Percentiles rank a stretch among this genome's conserved stretches.
Conservation (phyloP, 1,140 invertebrate genomes). For the Caenorhabditis latens region DNA sequence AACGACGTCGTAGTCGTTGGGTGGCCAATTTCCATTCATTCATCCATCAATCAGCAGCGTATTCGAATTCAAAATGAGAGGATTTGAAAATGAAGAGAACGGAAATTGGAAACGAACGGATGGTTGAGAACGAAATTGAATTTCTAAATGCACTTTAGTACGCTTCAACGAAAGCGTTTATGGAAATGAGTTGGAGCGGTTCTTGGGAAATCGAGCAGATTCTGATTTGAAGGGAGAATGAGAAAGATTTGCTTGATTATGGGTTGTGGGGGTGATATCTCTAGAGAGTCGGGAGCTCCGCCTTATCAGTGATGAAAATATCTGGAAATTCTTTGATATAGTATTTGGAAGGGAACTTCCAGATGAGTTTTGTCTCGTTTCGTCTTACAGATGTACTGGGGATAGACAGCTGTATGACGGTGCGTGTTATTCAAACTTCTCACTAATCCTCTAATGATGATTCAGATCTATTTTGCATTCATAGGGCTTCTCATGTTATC, state of each 20-base stretch:
- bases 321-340: too few relatives aligned
- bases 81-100: conserved; percentile 42
- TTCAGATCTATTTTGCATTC: too few relatives aligned
- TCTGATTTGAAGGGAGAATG: too few relatives aligned
- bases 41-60: conserved; percentile 11
- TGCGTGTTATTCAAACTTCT: too few relatives aligned
- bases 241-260: too few relatives aligned
- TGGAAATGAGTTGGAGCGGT: neutral
- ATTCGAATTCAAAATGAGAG: conserved; percentile 28
- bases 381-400: too few relatives aligned
- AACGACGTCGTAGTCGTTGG: neutral
- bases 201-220: neutral
- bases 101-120: conserved; percentile 45
- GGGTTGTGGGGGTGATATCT: too few relatives aligned
- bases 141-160: neutral
- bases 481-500: too few relatives aligned
- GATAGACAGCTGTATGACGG: too few relatives aligned
- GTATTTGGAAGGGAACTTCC: too few relatives aligned
- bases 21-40: conserved; percentile 53
- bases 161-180: neutral
- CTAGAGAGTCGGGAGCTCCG: neutral
- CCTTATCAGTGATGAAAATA: neutral
- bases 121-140: neutral
- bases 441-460: too few relatives aligned
- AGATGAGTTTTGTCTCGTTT: too few relatives aligned